Evolutionary conservation across 2,888 invertebrate species (phyloP), one percentile per base, ranked within the genome.

Genomic region (Lithophane semibrunnea): DNA sequence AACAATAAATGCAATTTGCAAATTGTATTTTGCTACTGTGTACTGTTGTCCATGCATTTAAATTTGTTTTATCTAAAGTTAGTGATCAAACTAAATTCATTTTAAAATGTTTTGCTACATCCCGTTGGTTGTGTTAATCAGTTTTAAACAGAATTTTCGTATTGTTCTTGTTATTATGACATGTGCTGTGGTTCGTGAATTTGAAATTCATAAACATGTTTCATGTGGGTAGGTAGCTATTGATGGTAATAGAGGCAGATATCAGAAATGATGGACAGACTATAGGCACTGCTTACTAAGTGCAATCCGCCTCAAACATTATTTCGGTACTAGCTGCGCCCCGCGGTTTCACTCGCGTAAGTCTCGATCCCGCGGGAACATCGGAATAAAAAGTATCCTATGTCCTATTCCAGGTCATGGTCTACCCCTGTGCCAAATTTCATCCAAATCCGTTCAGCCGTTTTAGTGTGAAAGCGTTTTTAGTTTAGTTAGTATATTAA

Each of bases 21-120:
- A 75, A 80, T 75, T 69, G 75, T 44, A 72, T 72, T 29, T 66
- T 37, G 12, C 47, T 21, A 29, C 13, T 9, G 13, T 21, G 44
- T 16, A 54, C n/a, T 24, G 64, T 52, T 61, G n/a, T 73, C 21
- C 58, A 66, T 73, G 61, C 72, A 83, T 85, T 85, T 69, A 74
- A 82, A 85, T 84, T 74, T 66, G 52, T 66, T 77, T 82, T 82
- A 74, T 78, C 64, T 75, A 60, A 77, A 81, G 56, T 83, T 84
- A 29, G 67, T 81, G 44, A 81, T 63, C 65, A 76, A 67, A 80
- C 75, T 65, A 56, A 60, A 58, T 73, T 24, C 47, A 73, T 81
- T 83, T 72, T 81, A 73, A 75, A 84, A 66, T 76, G 47, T 69
- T 58, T 16, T 13, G 42, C 49, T 21, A 47, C 52, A 69, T 73